Base-by-base conservation (phyloP, 2,888 invertebrate species). In the Catocala nupta region DNA sequence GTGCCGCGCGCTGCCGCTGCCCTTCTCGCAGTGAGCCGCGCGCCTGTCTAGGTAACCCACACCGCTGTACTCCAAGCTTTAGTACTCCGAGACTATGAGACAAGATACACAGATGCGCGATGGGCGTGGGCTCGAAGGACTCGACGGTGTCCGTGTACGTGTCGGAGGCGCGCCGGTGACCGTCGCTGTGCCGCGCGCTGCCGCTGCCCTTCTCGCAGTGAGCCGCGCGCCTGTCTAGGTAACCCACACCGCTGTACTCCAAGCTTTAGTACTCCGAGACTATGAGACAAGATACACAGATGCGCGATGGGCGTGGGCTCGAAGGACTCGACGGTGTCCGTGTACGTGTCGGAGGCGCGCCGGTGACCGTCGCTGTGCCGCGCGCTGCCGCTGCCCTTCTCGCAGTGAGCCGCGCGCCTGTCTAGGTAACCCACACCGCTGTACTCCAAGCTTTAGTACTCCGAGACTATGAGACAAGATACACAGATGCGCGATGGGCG, bases 291-390 rank as follows among this genome's bases (percentile, higher is more conserved):
- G 1, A 25, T n/a, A 3, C 25, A 25, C 25, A 25, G n/a, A n/a
- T n/a, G n/a, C n/a, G n/a, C n/a, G n/a, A 91, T 99, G 84, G 98
- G 98, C 69, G 97, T 97, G 74, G 98, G 98, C 71, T 97, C 97
- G 68, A 96, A 96, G 80, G 99, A 99, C 92, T 96, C 96, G 77
- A 96, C 96, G 71, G 96, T 98, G 78, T 97, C 97, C 73, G 97
- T 98, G 78, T 98, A 98, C 91, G 95, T 95, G 81, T 86, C 95
- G 61, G 96, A 96, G 86, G 90, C 95, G 81, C 95, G 96, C 70
- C 96, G 96, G 96, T 96, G 96, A 96, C 96, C 95, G 88, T 92
- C 94, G 83, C 91, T 93, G 75, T 92, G 86, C 81, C 86, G 85
- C 63, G 80, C 90, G 80, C 87, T 86, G 81, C 87, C 90, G 77